Evolutionary conservation across 1,140 invertebrate species (phyloP).

Genomic region (Arion vulgaris): DNA sequence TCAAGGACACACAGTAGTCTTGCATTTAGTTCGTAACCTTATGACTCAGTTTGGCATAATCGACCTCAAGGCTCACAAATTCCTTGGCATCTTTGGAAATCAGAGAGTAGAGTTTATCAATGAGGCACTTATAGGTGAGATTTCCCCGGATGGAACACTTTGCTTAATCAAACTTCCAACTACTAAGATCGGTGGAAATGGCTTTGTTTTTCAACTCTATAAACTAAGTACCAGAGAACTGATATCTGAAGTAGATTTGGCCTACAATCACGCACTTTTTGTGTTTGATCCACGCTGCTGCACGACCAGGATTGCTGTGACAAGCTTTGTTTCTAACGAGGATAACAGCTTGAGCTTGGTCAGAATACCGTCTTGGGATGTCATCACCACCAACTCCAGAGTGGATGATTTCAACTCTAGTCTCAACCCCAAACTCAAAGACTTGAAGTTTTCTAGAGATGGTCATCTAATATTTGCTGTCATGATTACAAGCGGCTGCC

Average conservation of each 20-base stretch:
- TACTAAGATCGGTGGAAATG: slow-evolving; percentile 47
- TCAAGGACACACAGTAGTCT: slow-evolving; percentile 64
- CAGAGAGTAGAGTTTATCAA: slow-evolving; percentile 69
- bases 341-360: slow-evolving; percentile 69
- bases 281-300: slow-evolving; percentile 69
- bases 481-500: slow-evolving; percentile 65
- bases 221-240: slow-evolving; percentile 60
- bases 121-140: slow-evolving; percentile 69
- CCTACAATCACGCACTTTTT: slow-evolving; percentile 66
- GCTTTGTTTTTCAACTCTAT: slow-evolving; percentile 66
- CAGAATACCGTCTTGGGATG: slow-evolving; percentile 59
- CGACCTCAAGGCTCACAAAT: slow-evolving; percentile 68
- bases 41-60: slow-evolving; percentile 71
- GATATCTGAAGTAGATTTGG: slow-evolving; percentile 58
- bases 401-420: slow-evolving; percentile 64
- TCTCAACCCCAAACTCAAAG: slow-evolving; percentile 65
- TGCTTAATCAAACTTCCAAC: slow-evolving; percentile 68
- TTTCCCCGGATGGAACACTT: slow-evolving; percentile 69
- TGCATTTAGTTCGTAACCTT: slow-evolving; percentile 70
- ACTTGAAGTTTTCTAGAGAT: slow-evolving; percentile 67
- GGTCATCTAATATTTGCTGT: slow-evolving; percentile 68
- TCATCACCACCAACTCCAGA: slow-evolving; percentile 60
- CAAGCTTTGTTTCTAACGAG: slow-evolving; percentile 64
- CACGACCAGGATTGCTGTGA: slow-evolving; percentile 68
- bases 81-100: slow-evolving; percentile 70